Base-by-base conservation (phyloP, 2,888 invertebrate species). In the Stratiomys singularior region DNA sequence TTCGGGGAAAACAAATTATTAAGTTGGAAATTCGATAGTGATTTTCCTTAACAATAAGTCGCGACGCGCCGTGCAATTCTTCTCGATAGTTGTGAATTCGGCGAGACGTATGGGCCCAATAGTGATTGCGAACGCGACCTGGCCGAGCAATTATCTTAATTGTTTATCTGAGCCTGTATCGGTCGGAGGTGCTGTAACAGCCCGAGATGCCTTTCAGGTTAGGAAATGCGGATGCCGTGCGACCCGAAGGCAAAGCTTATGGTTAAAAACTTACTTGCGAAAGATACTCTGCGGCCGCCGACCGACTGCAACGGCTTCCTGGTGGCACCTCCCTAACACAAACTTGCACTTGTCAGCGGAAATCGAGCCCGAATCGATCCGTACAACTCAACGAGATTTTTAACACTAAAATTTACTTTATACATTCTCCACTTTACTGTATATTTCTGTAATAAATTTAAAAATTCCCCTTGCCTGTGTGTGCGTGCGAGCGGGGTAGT, bases 391-490 rank as follows among this genome's bases (percentile, higher is more conserved):
- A 60, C 64, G 30, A 71, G 47, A 76, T 79, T 79, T 79, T 79
- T 79, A 79, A 79, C 78, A 79, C 79, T 79, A 79, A 79, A 79
- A 72, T 79, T 78, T 78, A 78, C 66, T 74, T 77, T 79, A 69
- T 46, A 46, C 69, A 25, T 63, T 76, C 76, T 60, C 76, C 76
- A 60, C 58, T 60, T 46, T 76, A 58, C 27, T 67, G 47, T 77
- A 67, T 77, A 67, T 76, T 76, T 76, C 64, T 63, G 76, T 77
- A 77, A 77, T 76, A 77, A 79, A 76, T 79, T 79, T 79, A 63
- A 79, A 79, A 79, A 76, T 63, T 52, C 47, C 63, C 46, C 18
- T 25, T 15, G 63, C 18, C 7, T 3, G 18, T 58, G 30, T 58
- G 37, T 58, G 30, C 21, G 27, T 72, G n/a, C 28, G 1, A 46